Evolutionary conservation across 2,797 vertebrate species (phyloP).

Genomic region (Argentina silus): DNA sequence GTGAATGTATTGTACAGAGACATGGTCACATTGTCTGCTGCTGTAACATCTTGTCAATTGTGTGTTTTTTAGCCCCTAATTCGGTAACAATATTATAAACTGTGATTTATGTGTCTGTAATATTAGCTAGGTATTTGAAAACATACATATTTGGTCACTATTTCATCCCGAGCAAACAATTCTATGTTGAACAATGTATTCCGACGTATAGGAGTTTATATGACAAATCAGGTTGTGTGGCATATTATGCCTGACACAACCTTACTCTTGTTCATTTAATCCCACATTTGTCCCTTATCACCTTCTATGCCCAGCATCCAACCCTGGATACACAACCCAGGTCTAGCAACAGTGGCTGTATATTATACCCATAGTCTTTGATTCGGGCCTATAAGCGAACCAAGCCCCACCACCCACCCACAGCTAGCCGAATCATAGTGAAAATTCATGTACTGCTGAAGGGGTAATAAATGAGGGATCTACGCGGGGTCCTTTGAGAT

Average conservation of each 20-base stretch:
- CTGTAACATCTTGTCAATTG: background rate
- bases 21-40: constrained; percentile 4
- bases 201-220: too few relatives aligned
- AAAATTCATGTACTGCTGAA: constrained; percentile 68
- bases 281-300: background rate
- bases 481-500: constrained; percentile 75
- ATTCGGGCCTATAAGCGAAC: background rate
- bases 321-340: background rate
- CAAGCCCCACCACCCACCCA: constrained; percentile 27
- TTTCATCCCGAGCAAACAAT: background rate
- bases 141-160: background rate
- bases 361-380: background rate
- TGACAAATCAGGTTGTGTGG: background rate
- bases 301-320: background rate
- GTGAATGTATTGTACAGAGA: constrained; percentile 6
- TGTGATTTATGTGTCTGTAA: background rate
- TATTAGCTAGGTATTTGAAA: background rate
- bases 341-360: background rate
- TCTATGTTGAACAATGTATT: background rate
- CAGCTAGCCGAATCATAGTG: constrained; percentile 37
- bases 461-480: constrained; percentile 76
- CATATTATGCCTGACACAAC: background rate
- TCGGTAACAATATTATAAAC: background rate
- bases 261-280: background rate
- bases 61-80: background rate